phyloP scores from a whole-genome alignment of 2,888 invertebrate species.

The Patella pellucida region DNA sequence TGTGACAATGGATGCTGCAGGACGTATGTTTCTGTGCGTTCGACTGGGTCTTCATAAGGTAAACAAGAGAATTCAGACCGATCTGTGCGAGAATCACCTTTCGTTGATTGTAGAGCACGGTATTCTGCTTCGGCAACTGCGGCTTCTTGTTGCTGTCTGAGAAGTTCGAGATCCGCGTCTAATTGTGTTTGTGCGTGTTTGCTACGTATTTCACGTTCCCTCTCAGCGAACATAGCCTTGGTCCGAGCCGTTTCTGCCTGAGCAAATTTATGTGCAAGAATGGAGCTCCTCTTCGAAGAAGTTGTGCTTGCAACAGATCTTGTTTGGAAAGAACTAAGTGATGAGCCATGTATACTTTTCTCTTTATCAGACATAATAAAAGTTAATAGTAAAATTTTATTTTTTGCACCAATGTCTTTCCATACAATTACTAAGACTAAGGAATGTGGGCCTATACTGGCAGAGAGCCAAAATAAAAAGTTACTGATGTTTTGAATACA shows the following conservation, averaged over 20 bases:
- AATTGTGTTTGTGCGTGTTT: background rate
- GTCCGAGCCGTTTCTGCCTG: background rate
- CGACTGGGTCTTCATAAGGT: background rate
- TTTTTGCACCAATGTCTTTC: background rate
- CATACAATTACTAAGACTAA: no score
- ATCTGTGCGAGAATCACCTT: background rate
- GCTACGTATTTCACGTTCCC: background rate
- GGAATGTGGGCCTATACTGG: no score
- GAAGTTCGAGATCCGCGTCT: background rate
- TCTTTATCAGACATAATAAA: no score
- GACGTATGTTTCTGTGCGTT: background rate
- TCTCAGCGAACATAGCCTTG: background rate
- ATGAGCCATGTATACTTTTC: no score
- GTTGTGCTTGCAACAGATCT: background rate
- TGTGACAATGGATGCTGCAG: background rate
- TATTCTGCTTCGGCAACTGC: conserved; percentile 2
- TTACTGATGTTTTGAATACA: no score
- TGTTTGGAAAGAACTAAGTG: background rate
- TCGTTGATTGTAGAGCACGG: background rate
- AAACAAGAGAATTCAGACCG: background rate
- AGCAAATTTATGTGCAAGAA: background rate
- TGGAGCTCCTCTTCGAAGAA: background rate
- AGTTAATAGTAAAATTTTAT: no score
- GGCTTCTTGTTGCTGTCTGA: background rate
- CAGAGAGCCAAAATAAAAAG: no score